These are phyloP conservation scores for Empidonax alnorum DNA, from an alignment of 2,113 vertebrate species.

Conservation along the genomic window DNA sequence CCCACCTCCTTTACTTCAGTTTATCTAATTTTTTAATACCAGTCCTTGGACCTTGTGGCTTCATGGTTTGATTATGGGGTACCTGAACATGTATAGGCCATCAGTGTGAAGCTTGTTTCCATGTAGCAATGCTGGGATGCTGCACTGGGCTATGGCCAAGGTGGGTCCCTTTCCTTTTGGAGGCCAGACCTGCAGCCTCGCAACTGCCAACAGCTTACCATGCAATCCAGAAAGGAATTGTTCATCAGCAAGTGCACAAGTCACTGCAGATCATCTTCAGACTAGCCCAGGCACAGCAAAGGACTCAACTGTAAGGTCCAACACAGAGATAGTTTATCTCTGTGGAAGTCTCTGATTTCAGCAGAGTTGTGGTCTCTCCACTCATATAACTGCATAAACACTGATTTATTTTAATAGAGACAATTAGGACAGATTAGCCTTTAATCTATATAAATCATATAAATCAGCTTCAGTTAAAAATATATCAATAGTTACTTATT, in stretches of 20 bases:
- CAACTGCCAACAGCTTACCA: accelerated
- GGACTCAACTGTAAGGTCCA: accelerated
- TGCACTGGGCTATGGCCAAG: neutral
- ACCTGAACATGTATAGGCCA: accelerated
- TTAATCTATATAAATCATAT: neutral
- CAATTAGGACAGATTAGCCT: neutral
- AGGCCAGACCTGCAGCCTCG: neutral
- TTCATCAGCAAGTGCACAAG: neutral
- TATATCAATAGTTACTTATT: neutral
- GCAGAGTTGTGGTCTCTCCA: neutral
- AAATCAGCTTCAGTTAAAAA: neutral
- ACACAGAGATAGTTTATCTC: neutral
- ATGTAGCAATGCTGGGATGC: too few relatives aligned
- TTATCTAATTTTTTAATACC: neutral
- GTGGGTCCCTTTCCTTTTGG: neutral
- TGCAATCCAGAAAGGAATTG: neutral
- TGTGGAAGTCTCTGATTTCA: neutral
- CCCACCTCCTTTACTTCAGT: neutral
- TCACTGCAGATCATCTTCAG: neutral
- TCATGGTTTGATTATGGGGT: neutral
- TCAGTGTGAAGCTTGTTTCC: neutral
- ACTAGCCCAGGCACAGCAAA: neutral
- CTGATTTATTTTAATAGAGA: neutral
- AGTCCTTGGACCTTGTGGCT: neutral
- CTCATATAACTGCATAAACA: neutral